Percentiles rank a stretch among this genome's conserved stretches.
Conservation (phyloP, 30 jellyfish, hydroid and myxozoan genomes). For the Aurelia sp. region DNA sequence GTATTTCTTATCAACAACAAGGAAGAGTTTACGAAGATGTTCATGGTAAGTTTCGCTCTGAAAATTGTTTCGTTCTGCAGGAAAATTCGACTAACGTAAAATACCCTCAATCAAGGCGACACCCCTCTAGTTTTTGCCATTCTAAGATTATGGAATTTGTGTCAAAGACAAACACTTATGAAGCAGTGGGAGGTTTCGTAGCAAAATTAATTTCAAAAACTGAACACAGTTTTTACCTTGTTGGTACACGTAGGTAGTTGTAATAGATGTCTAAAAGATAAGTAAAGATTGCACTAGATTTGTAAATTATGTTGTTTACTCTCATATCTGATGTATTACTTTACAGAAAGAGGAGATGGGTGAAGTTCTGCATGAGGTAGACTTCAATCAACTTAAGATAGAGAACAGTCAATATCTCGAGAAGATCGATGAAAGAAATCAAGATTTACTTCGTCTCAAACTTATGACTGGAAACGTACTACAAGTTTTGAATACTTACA, state of each 20-base stretch:
- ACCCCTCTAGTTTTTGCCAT: too few species aligned
- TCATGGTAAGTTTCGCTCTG: too few species aligned
- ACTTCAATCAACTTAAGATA: conserved; percentile 86
- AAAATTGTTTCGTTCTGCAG: too few species aligned
- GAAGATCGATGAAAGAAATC: conserved; percentile 93
- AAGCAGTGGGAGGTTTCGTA: too few species aligned
- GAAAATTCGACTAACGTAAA: too few species aligned
- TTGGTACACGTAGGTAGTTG: background rate
- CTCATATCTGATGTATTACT: background rate
- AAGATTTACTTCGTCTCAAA: conserved; percentile 82
- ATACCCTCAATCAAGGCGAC: too few species aligned
- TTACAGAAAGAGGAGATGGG: conserved; percentile 96
- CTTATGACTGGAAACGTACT: conserved; percentile 84
- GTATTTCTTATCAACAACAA: too few species aligned
- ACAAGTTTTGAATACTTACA: conserved; percentile 83
- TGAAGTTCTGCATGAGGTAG: conserved; percentile 95
- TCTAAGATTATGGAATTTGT: too few species aligned
- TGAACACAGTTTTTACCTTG: background rate
- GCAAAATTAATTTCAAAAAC: background rate
- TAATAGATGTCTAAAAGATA: background rate
- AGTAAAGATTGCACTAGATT: background rate
- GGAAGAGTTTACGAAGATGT: too few species aligned
- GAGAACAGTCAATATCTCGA: conserved; percentile 93
- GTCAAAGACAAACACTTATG: too few species aligned
- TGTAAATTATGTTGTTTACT: background rate